Percentiles rank a stretch among this genome's conserved stretches.
phyloP scores from a whole-genome alignment of 1,140 invertebrate genomes.

The Macrostomum lignano region DNA sequence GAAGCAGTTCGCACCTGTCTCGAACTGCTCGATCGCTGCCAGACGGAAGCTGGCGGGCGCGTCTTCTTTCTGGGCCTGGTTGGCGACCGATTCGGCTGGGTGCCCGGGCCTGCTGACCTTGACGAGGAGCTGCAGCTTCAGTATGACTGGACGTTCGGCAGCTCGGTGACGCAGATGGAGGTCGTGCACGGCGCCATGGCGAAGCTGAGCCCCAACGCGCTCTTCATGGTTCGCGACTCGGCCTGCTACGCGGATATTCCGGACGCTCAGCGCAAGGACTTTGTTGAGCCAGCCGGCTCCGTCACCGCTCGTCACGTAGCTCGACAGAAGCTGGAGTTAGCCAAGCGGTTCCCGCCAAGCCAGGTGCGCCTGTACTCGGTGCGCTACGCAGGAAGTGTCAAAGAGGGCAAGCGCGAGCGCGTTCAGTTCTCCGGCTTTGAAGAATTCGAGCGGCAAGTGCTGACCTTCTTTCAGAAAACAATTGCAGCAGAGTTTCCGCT shows the following conservation, averaged over 20 bases:
- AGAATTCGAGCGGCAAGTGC: constrained; percentile 13
- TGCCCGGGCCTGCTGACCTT: constrained; percentile 13
- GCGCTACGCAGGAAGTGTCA: no score
- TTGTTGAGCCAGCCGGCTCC: no score
- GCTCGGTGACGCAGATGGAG: constrained; percentile 26
- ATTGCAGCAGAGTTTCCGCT: constrained; percentile 12
- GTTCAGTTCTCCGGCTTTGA: constrained; percentile 13
- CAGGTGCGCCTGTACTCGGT: no score
- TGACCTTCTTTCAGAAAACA: constrained; percentile 13
- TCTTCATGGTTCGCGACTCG: constrained; percentile 15
- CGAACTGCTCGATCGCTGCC: constrained; percentile 19
- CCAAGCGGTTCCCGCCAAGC: no score
- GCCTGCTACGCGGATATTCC: constrained; percentile 13
- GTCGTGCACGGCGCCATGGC: constrained; percentile 21
- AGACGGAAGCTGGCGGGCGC: constrained; percentile 12
- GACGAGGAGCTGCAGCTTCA: constrained; percentile 9
- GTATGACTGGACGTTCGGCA: constrained; percentile 17
- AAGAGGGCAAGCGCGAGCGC: constrained; percentile 10
- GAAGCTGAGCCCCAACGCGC: constrained; percentile 16
- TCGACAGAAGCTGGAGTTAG: no score
- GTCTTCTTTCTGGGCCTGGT: constrained; percentile 20
- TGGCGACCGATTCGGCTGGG: constrained; percentile 23
- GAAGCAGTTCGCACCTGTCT: constrained; percentile 19
- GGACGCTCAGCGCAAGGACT: constrained; percentile 10
- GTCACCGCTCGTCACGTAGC: no score